These are phyloP conservation scores for Protonemura montana DNA, from an alignment of 2,888 invertebrate genomes.

Conservation along the genomic window DNA sequence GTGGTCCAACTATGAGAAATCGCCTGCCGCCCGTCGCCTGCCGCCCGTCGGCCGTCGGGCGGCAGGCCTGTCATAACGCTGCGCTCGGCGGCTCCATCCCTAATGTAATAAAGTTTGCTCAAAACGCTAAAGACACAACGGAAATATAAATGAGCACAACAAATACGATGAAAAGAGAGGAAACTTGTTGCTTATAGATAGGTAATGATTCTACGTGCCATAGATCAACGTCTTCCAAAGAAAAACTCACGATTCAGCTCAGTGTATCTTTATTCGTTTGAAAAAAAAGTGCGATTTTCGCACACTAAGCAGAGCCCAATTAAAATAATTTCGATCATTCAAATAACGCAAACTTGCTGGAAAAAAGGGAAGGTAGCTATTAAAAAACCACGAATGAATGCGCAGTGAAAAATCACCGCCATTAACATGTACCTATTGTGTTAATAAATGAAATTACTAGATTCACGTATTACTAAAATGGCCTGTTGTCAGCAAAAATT, in stretches of 20 bases:
- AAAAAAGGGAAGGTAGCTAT: not conserved
- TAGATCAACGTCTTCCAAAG: not conserved
- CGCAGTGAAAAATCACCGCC: not conserved
- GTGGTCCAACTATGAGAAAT: not conserved
- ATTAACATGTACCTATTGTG: not conserved
- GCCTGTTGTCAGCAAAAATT: not conserved
- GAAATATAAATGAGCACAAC: conserved; percentile 16
- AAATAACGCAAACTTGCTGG: not conserved
- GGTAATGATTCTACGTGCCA: not conserved
- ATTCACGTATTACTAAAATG: not conserved
- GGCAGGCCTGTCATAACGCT: not conserved
- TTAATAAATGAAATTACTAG: not conserved
- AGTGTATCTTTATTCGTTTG: too few relatives aligned
- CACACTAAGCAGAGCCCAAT: not conserved
- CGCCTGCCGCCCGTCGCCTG: not conserved
- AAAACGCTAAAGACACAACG: not conserved
- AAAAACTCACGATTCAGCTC: too few relatives aligned
- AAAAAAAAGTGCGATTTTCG: too few relatives aligned
- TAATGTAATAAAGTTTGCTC: conserved; percentile 34
- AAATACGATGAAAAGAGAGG: conserved; percentile 12
- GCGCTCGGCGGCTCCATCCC: not conserved
- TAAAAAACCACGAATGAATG: not conserved
- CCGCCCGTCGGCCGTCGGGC: too few relatives aligned
- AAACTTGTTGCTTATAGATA: conserved; percentile 21
- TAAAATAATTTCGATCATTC: not conserved